These are phyloP conservation scores for Dascyllus trimaculatus DNA, from an alignment of 2,113 vertebrate species.

Conservation along the genomic window DNA sequence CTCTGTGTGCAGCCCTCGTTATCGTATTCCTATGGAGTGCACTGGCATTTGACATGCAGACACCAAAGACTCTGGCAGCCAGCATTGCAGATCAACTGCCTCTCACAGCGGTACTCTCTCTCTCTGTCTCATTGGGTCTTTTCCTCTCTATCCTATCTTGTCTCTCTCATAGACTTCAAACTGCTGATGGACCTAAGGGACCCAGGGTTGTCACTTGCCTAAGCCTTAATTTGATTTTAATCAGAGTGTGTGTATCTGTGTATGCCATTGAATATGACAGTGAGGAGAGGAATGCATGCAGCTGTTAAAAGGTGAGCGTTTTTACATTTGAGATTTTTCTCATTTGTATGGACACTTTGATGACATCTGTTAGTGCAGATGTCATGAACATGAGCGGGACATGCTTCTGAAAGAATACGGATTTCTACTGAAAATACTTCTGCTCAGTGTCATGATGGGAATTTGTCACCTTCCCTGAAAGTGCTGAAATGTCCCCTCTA, in stretches of 20 bases:
- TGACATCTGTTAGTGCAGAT: constrained; percentile 14
- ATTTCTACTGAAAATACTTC: constrained; percentile 14
- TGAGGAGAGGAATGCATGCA: neutral
- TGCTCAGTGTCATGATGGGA: neutral
- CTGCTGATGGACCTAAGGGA: constrained; percentile 52
- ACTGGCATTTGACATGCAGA: constrained; percentile 75
- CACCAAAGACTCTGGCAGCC: constrained; percentile 66
- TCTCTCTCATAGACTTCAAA: constrained; percentile 48
- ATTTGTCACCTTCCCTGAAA: neutral
- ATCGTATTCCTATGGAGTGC: constrained; percentile 75
- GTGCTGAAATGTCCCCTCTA: neutral
- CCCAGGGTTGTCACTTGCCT: constrained; percentile 23
- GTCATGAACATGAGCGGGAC: neutral
- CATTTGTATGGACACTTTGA: constrained; percentile 9
- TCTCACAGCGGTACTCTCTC: constrained; percentile 42
- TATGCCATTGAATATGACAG: constrained; percentile 10
- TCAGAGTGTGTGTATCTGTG: constrained; percentile 25
- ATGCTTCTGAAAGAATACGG: neutral
- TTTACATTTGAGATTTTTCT: constrained; percentile 34
- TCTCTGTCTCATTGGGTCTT: constrained; percentile 31
- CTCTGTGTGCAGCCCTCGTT: constrained; percentile 70
- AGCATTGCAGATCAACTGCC: constrained; percentile 69
- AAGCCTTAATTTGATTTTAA: constrained; percentile 45
- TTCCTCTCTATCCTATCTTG: constrained; percentile 26
- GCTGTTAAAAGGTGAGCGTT: constrained; percentile 7